Percentiles rank a stretch among this genome's conserved stretches.
phyloP scores from a whole-genome alignment of 2,113 vertebrate species.

The Paraplagusia blochii region DNA sequence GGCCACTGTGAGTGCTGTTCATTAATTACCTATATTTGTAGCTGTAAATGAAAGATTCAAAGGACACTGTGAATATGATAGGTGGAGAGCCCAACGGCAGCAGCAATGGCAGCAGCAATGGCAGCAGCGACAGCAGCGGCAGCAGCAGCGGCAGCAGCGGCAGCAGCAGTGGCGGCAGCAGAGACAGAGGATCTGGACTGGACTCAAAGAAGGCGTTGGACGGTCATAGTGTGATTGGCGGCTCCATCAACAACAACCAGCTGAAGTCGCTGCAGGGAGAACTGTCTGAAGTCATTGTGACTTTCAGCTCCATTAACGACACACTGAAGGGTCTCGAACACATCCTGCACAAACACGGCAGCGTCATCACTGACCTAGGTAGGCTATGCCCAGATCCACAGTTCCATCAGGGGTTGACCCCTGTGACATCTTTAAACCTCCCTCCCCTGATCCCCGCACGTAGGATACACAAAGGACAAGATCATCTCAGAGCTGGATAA shows the following conservation, averaged over 20 bases:
- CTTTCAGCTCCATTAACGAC: slow-evolving; percentile 86
- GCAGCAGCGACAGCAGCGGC: no score
- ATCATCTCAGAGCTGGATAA: slow-evolving; percentile 90
- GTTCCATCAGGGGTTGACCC: no score
- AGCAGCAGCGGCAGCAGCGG: no score
- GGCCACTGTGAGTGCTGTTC: slow-evolving; percentile 42
- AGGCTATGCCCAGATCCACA: neutral
- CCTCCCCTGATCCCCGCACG: neutral
- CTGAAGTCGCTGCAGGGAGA: slow-evolving; percentile 83
- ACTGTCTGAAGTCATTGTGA: slow-evolving; percentile 80
- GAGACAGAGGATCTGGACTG: slow-evolving; percentile 25
- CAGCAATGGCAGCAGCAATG: no score
- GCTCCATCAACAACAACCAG: slow-evolving; percentile 72
- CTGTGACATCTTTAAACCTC: no score
- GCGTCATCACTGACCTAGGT: slow-evolving; percentile 81
- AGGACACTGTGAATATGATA: no score
- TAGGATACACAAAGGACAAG: slow-evolving; percentile 84
- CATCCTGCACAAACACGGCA: slow-evolving; percentile 82
- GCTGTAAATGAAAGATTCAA: no score
- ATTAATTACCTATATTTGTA: no score
- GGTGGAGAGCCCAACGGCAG: no score
- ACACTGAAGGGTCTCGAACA: slow-evolving; percentile 85
- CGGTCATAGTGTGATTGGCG: slow-evolving; percentile 85
- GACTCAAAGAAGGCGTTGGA: slow-evolving; percentile 79
- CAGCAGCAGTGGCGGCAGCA: slow-evolving; percentile 8